A percentile compares a stretch with the other conserved stretches of the same genome.
Conservation (phyloP, 2,888 invertebrate species). For the Caenorhabditis panamensis region DNA sequence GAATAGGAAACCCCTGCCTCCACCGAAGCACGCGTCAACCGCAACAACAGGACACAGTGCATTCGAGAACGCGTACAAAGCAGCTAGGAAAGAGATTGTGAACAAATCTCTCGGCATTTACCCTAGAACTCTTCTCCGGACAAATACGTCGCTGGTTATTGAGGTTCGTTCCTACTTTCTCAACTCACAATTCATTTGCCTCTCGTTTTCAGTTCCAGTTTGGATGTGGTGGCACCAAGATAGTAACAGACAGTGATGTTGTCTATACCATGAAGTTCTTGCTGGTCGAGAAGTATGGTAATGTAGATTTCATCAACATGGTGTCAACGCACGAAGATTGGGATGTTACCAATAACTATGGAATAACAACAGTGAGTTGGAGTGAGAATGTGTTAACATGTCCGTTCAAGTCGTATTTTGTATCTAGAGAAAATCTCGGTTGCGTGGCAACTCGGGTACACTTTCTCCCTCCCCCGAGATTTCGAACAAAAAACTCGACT, state of each 20-base stretch:
- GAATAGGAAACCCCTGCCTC: neutral
- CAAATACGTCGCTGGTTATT: slow-evolving; percentile 6
- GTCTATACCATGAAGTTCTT: slow-evolving; percentile 44
- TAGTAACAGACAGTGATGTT: slow-evolving; percentile 11
- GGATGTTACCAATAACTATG: slow-evolving; percentile 18
- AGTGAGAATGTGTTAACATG: too few relatives aligned
- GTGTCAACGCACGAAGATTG: slow-evolving; percentile 41
- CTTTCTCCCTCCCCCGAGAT: too few relatives aligned
- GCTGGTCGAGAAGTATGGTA: slow-evolving; percentile 43
- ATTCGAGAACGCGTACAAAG: slow-evolving; percentile 37
- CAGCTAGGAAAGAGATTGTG: slow-evolving; percentile 44
- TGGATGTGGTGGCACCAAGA: slow-evolving; percentile 33
- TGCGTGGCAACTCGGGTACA: too few relatives aligned
- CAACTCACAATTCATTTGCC: too few relatives aligned
- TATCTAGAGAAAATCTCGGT: too few relatives aligned
- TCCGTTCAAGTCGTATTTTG: neutral
- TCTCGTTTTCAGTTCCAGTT: slow-evolving; percentile 43
- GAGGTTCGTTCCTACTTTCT: too few relatives aligned
- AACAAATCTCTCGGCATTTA: slow-evolving; percentile 49
- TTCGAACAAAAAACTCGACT: too few relatives aligned
- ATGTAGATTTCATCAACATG: slow-evolving; percentile 54
- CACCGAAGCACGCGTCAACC: neutral
- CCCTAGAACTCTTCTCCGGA: slow-evolving; percentile 18
- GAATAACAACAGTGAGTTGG: slow-evolving; percentile 13
- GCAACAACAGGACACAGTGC: slow-evolving; percentile 9